Base-by-base conservation (phyloP, 2,888 invertebrate species). In the Lutraria lutraria region DNA sequence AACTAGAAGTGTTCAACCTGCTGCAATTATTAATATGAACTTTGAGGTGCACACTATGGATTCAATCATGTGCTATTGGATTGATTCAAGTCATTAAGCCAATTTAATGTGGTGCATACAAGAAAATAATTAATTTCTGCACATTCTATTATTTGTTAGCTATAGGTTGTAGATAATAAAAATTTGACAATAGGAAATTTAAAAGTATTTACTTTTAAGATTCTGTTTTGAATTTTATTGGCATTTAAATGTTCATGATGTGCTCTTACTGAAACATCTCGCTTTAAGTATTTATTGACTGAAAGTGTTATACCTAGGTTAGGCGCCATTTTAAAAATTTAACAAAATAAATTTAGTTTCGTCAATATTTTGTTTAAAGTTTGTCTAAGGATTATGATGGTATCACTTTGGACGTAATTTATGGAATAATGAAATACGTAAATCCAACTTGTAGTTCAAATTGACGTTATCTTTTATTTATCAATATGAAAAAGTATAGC, bases 291-390 rank as follows among this genome's bases (percentile, higher is more conserved):
- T 76, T 76, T 76, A 31, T 76, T 76, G 25, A 76, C 76, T 13
- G 29, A 34, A 76, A 76, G 76, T 34, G 34, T 76, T 76, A 76
- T 31, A 16, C 15, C 19, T 21, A n/a, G 19, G 21, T 16, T 19
- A 16, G 76, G 34, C 31, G 31, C 76, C 72, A 34, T 76, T 76
- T 76, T 76, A 76, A 76, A 31, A 76, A 76, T 76, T 76, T 31
- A 76, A 76, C 76, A 76, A 76, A 76, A 76, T 76, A 76, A 76
- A 76, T 76, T 76, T 76, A 31, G 29, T 34, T 76, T 76, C 16
- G 76, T 76, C 76, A 76, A 76, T 76, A 76, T 76, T 76, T 76
- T 76, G 76, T 34, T 76, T 34, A 31, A 76, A 76, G 76, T 76
- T 31, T 34, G 34, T 34, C 34, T 31, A 34, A 15, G 34, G 76